phyloP scores from a whole-genome alignment of 2,888 invertebrate species.

The Cantharis flavilabris region DNA sequence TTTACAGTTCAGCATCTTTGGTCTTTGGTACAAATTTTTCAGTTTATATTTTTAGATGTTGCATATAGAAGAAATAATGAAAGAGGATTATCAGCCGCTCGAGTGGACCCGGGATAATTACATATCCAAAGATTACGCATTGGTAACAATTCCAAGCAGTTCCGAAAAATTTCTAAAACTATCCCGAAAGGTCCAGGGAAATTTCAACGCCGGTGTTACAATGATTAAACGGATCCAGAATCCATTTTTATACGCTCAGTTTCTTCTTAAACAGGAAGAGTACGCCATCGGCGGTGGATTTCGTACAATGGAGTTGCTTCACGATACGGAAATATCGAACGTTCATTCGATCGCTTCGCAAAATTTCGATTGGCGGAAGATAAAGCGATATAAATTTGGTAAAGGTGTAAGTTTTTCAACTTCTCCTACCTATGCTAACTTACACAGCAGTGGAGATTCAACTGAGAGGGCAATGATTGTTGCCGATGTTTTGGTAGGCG shows the following conservation, averaged over 20 bases:
- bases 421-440: slow-evolving; percentile 39
- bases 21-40: too few relatives aligned
- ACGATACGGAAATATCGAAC: slow-evolving; percentile 41
- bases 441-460: slow-evolving; percentile 36
- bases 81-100: neutral
- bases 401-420: slow-evolving; percentile 47
- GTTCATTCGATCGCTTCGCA: slow-evolving; percentile 39
- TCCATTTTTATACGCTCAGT: slow-evolving; percentile 42
- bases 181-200: neutral
- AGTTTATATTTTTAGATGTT: neutral
- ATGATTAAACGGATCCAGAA: slow-evolving; percentile 33
- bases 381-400: slow-evolving; percentile 39
- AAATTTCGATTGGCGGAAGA: slow-evolving; percentile 46
- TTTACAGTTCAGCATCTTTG: too few relatives aligned
- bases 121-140: neutral
- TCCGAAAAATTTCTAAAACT: neutral
- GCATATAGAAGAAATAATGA: neutral
- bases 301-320: slow-evolving; percentile 35
- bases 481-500: slow-evolving; percentile 43
- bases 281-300: slow-evolving; percentile 33
- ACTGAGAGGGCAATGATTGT: slow-evolving; percentile 44
- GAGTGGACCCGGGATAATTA: neutral
- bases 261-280: slow-evolving; percentile 38
- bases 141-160: neutral
- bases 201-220: neutral